phyloP scores from a whole-genome alignment of 2,888 invertebrate species.

The Philereme vetulata region DNA sequence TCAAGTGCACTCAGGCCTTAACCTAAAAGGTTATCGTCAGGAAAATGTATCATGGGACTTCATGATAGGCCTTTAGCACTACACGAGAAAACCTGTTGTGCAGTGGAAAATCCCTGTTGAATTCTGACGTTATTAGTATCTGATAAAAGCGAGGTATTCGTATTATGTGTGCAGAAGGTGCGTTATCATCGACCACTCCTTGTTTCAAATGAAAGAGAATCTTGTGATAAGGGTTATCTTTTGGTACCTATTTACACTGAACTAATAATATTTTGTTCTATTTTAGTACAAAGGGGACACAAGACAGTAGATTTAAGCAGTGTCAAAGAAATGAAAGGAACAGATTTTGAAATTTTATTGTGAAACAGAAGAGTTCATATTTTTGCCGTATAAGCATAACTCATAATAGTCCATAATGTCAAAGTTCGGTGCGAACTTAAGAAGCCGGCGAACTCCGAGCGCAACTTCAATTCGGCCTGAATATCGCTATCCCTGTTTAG shows the following conservation, averaged over 20 bases:
- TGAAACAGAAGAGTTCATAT: too few relatives aligned
- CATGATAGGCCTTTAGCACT: too few relatives aligned
- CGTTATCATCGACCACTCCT: conserved; percentile 26
- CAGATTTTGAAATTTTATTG: too few relatives aligned
- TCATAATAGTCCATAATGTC: background rate
- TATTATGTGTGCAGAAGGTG: conserved; percentile 7
- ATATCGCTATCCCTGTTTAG: too few relatives aligned
- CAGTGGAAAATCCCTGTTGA: conserved; percentile 6
- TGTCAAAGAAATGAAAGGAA: too few relatives aligned
- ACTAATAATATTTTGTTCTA: conserved; percentile 5
- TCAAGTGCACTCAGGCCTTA: too few relatives aligned
- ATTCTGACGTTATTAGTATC: conserved; percentile 12
- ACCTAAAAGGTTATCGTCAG: too few relatives aligned
- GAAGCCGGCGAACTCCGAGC: too few relatives aligned
- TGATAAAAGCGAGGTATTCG: conserved; percentile 3
- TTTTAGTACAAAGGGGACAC: conserved; percentile 11
- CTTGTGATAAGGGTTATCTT: conserved; percentile 23
- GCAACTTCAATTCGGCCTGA: too few relatives aligned
- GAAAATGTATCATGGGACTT: too few relatives aligned
- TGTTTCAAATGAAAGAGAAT: conserved; percentile 28
- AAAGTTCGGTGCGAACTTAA: conserved; percentile 16
- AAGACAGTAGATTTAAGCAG: too few relatives aligned
- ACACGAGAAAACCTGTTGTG: background rate
- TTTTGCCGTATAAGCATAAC: too few relatives aligned
- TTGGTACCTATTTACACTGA: conserved; percentile 18